Base-by-base conservation (phyloP, 2,113 vertebrate species). In the Myotis davidii region DNA sequence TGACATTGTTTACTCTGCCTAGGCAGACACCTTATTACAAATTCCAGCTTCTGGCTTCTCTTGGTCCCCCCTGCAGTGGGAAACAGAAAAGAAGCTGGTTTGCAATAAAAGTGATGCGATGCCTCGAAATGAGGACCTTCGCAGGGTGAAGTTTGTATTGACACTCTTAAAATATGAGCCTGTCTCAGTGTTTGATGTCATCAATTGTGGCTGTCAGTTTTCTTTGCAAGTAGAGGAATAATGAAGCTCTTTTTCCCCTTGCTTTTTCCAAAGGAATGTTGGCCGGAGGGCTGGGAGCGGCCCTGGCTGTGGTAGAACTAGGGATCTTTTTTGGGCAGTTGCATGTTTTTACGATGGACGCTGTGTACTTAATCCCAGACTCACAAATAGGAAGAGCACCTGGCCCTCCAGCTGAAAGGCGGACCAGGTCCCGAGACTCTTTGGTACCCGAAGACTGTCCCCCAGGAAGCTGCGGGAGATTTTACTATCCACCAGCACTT, bases 161-260 rank as follows among this genome's bases (percentile, higher is more conserved):
- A 90, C 69, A 88, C 42, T 91, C 59, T 96, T 95, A 90, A 96
- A 95, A 95, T 89, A 96, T 4, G 52, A 94, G 89, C 84, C 69
- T 95, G 93, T 97, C 86, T 94, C 79, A 92, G 48, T 91, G 94
- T 85, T 97, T 96, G 90, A 74, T 96, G 90, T 87, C 70, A 91
- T 95, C 95, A 83, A 50, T 84, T 96, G 85, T 96, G 87, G 77
- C 91, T 97, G 94, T 95, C 92, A 87, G 94, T 69, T 90, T 96
- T 89, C 79, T 96, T 74, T 94, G 65, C 79, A 85, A 93, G 86
- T 45, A 54, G 89, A 77, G 65, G 48, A 91, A 94, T 85, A 85
- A 97, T 76, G 79, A 74, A 84, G 56, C 65, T 52, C 39, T 81
- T 84, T 92, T 73, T 61, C 23, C 59, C n/a, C 27, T 69, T n/a